phyloP scores from a whole-genome alignment of 2,797 vertebrate genomes.

The Hippocampus kuda region DNA sequence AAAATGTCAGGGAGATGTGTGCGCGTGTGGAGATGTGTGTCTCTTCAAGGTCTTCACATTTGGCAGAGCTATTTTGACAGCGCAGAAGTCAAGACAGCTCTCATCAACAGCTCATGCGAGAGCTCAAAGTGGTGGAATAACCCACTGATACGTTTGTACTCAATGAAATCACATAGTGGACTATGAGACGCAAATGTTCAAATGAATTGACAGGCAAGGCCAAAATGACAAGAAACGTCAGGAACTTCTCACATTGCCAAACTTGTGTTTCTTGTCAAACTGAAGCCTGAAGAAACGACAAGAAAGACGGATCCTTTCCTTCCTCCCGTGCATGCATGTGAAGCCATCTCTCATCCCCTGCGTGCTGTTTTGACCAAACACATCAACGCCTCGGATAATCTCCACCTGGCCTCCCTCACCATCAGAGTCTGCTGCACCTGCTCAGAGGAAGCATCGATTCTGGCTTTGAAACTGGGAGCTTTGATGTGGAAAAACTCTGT shows the following conservation, averaged over 20 bases:
- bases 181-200: conserved; percentile 15
- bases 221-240: conserved; percentile 29
- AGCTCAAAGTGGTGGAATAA: conserved; percentile 46
- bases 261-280: conserved; percentile 28
- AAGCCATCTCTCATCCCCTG: conserved; percentile 20
- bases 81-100: conserved; percentile 43
- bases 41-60: neutral
- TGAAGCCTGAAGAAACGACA: conserved; percentile 23
- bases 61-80: conserved; percentile 2
- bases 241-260: conserved; percentile 28
- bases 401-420: conserved; percentile 20
- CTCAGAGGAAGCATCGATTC: conserved; percentile 18
- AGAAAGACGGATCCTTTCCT: conserved; percentile 25
- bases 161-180: conserved; percentile 24
- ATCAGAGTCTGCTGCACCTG: conserved; percentile 14
- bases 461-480: conserved; percentile 25
- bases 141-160: conserved; percentile 17
- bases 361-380: conserved; percentile 37
- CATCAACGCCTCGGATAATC: conserved; percentile 23
- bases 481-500: conserved; percentile 28
- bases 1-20: neutral
- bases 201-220: conserved; percentile 11
- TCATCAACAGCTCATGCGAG: conserved; percentile 32
- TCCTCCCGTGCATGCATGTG: conserved; percentile 17
- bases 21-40: neutral